phyloP scores from a whole-genome alignment of 2,888 invertebrate species.

The Apamea crenata region DNA sequence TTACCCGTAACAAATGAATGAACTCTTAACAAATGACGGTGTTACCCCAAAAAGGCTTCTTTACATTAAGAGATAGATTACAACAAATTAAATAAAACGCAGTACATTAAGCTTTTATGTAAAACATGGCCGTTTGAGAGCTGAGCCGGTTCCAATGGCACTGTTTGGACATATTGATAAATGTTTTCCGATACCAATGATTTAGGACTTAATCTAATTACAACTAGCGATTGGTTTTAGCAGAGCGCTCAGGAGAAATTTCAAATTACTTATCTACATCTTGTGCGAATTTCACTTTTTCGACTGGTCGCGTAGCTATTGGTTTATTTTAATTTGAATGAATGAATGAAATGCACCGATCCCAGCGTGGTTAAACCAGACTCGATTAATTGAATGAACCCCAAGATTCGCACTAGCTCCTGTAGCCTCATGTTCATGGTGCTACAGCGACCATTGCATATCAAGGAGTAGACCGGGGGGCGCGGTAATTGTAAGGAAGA shows the following conservation, averaged over 20 bases:
- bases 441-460: no score
- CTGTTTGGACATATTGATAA: constrained; percentile 59
- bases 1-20: constrained; percentile 8
- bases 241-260: not conserved
- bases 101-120: constrained; percentile 81
- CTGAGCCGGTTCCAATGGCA: constrained; percentile 67
- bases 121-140: constrained; percentile 71
- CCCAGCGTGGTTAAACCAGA: no score
- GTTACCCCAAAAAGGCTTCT: constrained; percentile 54
- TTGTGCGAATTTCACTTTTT: not conserved
- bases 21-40: constrained; percentile 52
- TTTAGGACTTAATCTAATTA: constrained; percentile 66
- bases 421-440: no score
- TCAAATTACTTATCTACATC: not conserved
- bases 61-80: constrained; percentile 59
- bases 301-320: no score
- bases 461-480: no score
- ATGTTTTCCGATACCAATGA: constrained; percentile 55
- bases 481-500: no score
- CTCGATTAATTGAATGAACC: no score
- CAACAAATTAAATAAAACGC: constrained; percentile 60
- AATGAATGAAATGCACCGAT: no score
- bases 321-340: no score
- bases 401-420: no score
- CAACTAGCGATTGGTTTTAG: constrained; percentile 23